Conservation (phyloP, 2,113 vertebrate species). For the Cryptomyrus ogoouensis region DNA sequence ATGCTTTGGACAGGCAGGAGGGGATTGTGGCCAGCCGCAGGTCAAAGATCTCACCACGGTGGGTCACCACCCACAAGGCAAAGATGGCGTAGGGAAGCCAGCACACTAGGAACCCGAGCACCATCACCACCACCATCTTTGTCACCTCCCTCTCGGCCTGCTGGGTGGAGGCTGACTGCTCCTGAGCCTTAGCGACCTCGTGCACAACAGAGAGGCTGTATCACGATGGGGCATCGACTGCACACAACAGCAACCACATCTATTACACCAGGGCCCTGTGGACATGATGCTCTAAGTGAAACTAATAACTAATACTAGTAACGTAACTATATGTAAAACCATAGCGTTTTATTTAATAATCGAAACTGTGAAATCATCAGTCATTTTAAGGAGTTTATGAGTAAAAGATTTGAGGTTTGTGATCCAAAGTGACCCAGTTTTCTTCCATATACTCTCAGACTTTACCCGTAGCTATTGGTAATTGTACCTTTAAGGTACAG, state of each 20-base stretch:
- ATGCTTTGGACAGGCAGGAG: conserved; percentile 59
- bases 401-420: neutral
- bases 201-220: neutral
- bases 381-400: neutral
- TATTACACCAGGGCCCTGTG: neutral
- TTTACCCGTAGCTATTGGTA: neutral
- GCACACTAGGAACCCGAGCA: conserved; percentile 64
- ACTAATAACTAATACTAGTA: neutral
- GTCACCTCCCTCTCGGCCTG: conserved; percentile 65
- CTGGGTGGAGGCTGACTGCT: conserved; percentile 64
- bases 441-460: neutral
- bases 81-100: conserved; percentile 58
- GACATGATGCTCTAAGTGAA: neutral
- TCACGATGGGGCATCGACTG: neutral
- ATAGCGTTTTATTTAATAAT: neutral
- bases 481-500: too few species aligned
- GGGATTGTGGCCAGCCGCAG: conserved; percentile 57
- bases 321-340: neutral
- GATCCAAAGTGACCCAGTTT: neutral
- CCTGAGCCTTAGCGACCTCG: conserved; percentile 61
- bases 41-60: conserved; percentile 54
- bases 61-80: conserved; percentile 52
- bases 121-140: conserved; percentile 65
- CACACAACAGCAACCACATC: neutral
- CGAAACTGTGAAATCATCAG: neutral